Base-by-base conservation (phyloP, 2,888 invertebrate genomes). In the Lydus trimaculatus region DNA sequence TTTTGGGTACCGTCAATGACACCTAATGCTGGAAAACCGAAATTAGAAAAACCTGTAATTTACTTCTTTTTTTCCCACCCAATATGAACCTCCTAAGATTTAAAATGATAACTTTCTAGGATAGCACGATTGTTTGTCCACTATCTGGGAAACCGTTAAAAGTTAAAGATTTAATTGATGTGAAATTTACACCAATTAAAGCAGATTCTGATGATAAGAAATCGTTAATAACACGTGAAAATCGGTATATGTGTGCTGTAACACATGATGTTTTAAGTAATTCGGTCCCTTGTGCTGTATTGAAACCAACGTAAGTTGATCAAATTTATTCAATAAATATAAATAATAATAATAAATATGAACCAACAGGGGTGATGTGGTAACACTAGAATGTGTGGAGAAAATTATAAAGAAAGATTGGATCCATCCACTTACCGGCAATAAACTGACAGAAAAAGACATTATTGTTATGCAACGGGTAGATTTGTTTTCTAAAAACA, bases 1-100 rank as follows among this genome's bases (percentile, higher is more conserved):
- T 99, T 98, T 84, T 99, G 99, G 99, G 89, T 99, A 66, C 99
- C 99, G 0, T 94, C 95, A 0, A 92, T 97, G 83, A 93, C 97
- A 11, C 98, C 98, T 0, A 91, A 94, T 81, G 94, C 96, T 0
- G 86, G 89, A 70, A 82, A 86, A 66, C 87, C 90, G 0, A 91
- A 91, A 79, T 79, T 94, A 0, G 86, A 90, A 67, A 95, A 95
- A 84, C 95, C 96, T n/a, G 91, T 91, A 83, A 48, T 23, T 48
- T 48, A 6, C 9, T 11, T n/a, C n/a, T n/a, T n/a, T n/a, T n/a
- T n/a, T n/a, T n/a, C n/a, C n/a, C n/a, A n/a, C n/a, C n/a, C n/a
- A n/a, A n/a, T n/a, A n/a, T n/a, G n/a, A n/a, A n/a, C n/a, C n/a
- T n/a, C n/a, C n/a, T n/a, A n/a, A n/a, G 28, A 28, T 28, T 28